Evolutionary conservation across 2,888 invertebrate genomes (phyloP).

Genomic region (Nesidiocoris tenuis): DNA sequence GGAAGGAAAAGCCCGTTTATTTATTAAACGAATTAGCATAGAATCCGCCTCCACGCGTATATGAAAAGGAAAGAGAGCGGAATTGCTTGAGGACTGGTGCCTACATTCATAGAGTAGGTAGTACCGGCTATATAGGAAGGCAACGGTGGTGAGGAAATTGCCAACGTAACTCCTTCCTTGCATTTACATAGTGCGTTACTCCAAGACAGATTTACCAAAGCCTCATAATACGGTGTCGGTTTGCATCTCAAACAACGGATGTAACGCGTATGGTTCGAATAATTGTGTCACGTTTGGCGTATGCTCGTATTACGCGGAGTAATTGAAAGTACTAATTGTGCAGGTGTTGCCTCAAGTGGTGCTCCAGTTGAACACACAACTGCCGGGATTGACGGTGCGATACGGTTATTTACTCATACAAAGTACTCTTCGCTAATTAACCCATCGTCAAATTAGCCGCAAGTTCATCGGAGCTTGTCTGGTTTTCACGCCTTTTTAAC

Average conservation of each 20-base stretch:
- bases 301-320: not conserved
- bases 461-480: not conserved
- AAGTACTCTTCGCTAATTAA: not conserved
- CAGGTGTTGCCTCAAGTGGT: not conserved
- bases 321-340: not conserved
- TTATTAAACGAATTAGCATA: conserved; percentile 43
- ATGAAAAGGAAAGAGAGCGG: conserved; percentile 26
- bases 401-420: not conserved
- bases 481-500: not conserved
- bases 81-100: not conserved
- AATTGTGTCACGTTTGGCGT: not conserved
- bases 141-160: not conserved
- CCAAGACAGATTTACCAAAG: conserved; percentile 8
- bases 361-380: not conserved
- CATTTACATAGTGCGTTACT: conserved; percentile 7
- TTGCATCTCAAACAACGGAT: not conserved
- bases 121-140: no score
- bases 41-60: conserved; percentile 14
- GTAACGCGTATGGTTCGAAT: not conserved
- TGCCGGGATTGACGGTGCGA: not conserved
- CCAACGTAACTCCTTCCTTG: conserved; percentile 10
- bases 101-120: not conserved
- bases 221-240: not conserved
- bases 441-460: not conserved
- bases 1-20: conserved; percentile 38